A percentile compares a stretch with the other conserved stretches of the same genome.
Conservation (phyloP, 2,888 invertebrate species). For the Drosophila paramelanica region DNA sequence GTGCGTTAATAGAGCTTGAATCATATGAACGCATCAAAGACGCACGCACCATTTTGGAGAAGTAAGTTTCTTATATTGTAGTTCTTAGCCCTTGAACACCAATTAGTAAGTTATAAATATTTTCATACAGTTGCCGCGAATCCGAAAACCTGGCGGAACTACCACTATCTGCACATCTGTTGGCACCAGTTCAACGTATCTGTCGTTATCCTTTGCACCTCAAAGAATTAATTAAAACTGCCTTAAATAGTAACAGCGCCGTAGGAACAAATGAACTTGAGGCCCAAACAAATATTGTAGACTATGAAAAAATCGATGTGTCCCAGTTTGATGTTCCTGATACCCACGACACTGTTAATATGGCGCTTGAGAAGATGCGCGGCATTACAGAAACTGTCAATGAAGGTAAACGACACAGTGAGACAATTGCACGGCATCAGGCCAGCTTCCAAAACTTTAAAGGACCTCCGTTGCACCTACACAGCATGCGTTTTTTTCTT, state of each 20-base stretch:
- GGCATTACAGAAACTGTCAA: constrained; percentile 85
- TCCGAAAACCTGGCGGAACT: constrained; percentile 93
- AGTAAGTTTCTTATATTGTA: constrained; percentile 68
- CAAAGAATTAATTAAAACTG: constrained; percentile 90
- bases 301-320: constrained; percentile 78
- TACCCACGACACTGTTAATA: constrained; percentile 81
- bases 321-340: constrained; percentile 80
- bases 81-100: not conserved
- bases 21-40: constrained; percentile 83
- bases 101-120: not conserved
- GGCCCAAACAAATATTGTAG: constrained; percentile 13
- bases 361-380: constrained; percentile 84
- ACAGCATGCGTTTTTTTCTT: constrained; percentile 91
- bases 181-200: constrained; percentile 94
- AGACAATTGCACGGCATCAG: constrained; percentile 84
- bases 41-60: constrained; percentile 83
- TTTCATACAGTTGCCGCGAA: constrained; percentile 88
- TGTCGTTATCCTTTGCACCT: constrained; percentile 95
- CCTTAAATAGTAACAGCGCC: constrained; percentile 32
- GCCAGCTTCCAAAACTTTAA: constrained; percentile 84
- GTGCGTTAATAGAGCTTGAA: constrained; percentile 86
- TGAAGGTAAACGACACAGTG: constrained; percentile 87
- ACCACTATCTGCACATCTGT: constrained; percentile 92
- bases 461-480: constrained; percentile 87
- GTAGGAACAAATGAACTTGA: constrained; percentile 37